Conservation (phyloP, 2,888 invertebrate genomes). For the Dryadula phaetusa region DNA sequence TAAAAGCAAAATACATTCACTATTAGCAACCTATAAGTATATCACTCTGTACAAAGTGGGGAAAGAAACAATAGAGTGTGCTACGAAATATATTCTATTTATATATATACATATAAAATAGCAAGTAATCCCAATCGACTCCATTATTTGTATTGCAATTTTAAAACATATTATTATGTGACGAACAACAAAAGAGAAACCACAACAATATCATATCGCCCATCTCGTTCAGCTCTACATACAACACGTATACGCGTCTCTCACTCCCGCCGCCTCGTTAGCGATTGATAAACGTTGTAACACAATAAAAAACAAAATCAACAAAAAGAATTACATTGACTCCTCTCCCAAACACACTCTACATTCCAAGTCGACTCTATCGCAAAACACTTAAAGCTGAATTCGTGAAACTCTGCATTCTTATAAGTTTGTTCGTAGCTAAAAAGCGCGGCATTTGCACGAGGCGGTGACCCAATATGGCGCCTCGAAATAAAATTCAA, state of each 20-base stretch:
- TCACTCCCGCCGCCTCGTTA: slow-evolving; percentile 76
- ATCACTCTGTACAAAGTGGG: no score
- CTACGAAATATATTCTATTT: background rate
- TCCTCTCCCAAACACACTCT: slow-evolving; percentile 49
- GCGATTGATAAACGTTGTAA: slow-evolving; percentile 74
- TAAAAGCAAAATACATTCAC: no score
- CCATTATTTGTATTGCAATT: background rate
- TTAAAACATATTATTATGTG: background rate
- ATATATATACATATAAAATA: background rate
- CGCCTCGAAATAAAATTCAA: slow-evolving; percentile 69
- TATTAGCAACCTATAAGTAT: no score
- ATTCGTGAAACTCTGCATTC: slow-evolving; percentile 38
- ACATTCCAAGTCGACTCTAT: slow-evolving; percentile 41
- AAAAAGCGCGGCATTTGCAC: slow-evolving; percentile 77
- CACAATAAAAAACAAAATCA: slow-evolving; percentile 78
- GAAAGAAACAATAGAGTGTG: no score
- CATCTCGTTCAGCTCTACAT: slow-evolving; percentile 19
- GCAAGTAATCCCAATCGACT: background rate
- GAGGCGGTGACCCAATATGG: slow-evolving; percentile 81
- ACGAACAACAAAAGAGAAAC: slow-evolving; percentile 22
- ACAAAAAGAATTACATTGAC: slow-evolving; percentile 71
- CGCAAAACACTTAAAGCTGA: slow-evolving; percentile 40
- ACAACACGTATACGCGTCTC: slow-evolving; percentile 49
- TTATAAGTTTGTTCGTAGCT: slow-evolving; percentile 47
- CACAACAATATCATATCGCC: slow-evolving; percentile 23